Evolutionary conservation across 35 echinoderm and acorn worm species (phyloP).

Genomic region (Lytechinus pictus): DNA sequence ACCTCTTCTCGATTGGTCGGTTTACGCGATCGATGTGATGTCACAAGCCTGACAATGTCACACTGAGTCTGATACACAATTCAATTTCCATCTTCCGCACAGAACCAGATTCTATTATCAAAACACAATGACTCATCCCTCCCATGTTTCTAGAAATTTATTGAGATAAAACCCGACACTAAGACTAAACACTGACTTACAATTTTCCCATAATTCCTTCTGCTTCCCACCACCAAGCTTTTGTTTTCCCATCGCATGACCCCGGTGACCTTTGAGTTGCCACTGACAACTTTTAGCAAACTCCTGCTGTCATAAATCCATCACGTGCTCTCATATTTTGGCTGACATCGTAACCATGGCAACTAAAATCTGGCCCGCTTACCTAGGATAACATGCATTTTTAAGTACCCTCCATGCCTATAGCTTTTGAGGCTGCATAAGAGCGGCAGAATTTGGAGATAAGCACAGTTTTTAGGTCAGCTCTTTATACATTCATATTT

Average conservation of each 20-base stretch:
- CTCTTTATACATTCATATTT: neutral
- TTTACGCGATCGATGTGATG: too few relatives aligned
- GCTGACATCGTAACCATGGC: neutral
- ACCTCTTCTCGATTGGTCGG: too few relatives aligned
- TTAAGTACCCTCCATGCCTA: neutral
- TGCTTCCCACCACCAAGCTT: neutral
- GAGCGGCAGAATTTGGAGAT: neutral
- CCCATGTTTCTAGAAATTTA: neutral
- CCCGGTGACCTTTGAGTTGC: neutral
- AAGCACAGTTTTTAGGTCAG: neutral
- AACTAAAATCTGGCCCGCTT: neutral
- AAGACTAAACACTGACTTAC: neutral
- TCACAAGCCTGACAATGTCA: too few relatives aligned
- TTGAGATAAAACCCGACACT: neutral
- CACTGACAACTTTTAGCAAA: neutral
- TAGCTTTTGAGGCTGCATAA: neutral
- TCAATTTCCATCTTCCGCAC: neutral
- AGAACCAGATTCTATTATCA: neutral
- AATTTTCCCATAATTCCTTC: neutral
- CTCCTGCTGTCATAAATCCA: neutral
- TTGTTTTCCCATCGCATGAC: neutral
- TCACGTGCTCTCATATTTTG: neutral
- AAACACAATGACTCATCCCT: neutral
- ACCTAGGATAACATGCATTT: conserved; percentile 11
- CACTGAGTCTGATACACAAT: too few relatives aligned